Evolutionary conservation across 2,797 vertebrate species (phyloP).

Genomic region (Sebastes melanostomus): DNA sequence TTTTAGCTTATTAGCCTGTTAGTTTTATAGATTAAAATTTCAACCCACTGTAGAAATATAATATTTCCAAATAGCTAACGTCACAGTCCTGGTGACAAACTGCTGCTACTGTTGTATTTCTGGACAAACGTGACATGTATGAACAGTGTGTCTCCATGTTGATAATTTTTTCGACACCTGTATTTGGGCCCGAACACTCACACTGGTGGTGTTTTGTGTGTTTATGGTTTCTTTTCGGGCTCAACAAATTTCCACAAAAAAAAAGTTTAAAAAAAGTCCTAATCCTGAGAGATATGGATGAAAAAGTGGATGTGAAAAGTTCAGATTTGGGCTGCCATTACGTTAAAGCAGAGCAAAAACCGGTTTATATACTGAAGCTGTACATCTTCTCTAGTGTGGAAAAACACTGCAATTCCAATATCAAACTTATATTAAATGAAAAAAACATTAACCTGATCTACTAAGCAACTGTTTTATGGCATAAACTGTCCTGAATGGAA

Average conservation of each 20-base stretch:
- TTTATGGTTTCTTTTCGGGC: constrained; percentile 8
- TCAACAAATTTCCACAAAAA: not conserved
- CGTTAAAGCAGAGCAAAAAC: not conserved
- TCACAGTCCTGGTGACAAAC: not conserved
- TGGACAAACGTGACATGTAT: not conserved
- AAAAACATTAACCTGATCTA: not conserved
- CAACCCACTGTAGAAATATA: no score
- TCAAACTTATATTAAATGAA: not conserved
- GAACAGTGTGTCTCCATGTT: not conserved
- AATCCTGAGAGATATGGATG: not conserved
- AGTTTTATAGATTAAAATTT: not conserved
- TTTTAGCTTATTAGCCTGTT: not conserved
- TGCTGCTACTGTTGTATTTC: not conserved
- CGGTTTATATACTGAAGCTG: not conserved
- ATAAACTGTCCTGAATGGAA: constrained; percentile 22
- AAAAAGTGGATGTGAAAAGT: not conserved
- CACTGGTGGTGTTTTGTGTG: not conserved
- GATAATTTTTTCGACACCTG: not conserved
- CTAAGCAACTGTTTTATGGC: constrained; percentile 1
- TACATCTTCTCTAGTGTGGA: not conserved
- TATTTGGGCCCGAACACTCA: not conserved
- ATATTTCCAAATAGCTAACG: not conserved
- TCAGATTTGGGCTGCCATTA: not conserved
- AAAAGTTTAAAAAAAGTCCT: no score
- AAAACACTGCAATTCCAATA: not conserved